Percentiles rank a stretch among this genome's conserved stretches.
phyloP scores from a whole-genome alignment of 2,113 vertebrate species.

The Tachycineta bicolor region DNA sequence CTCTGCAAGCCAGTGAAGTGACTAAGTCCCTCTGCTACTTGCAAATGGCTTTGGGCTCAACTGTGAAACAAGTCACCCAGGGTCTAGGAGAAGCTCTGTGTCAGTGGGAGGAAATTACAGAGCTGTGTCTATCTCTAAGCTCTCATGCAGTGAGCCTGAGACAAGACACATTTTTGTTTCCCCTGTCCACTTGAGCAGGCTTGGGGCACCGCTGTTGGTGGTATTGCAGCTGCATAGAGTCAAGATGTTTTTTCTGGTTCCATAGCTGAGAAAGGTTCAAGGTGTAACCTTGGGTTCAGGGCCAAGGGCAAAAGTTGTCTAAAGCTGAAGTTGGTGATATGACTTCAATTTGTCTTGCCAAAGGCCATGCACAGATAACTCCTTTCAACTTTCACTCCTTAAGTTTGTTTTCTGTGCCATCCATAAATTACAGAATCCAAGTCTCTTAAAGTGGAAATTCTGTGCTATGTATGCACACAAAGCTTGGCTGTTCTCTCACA shows the following conservation, averaged over 20 bases:
- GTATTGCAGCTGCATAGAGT: neutral
- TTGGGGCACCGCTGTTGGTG: neutral
- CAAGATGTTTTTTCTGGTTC: neutral
- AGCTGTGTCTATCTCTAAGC: neutral
- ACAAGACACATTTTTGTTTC: neutral
- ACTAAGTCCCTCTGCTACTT: neutral
- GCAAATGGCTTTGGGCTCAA: neutral
- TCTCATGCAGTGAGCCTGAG: neutral
- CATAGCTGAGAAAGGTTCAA: neutral
- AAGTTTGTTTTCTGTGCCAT: neutral
- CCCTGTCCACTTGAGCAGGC: neutral
- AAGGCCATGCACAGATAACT: neutral
- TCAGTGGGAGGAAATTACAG: neutral
- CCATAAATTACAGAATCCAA: neutral
- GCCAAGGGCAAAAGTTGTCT: neutral
- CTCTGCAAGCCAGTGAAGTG: neutral
- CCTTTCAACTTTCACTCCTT: neutral
- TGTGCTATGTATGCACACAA: neutral
- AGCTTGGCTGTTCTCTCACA: neutral
- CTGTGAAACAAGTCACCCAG: fast-evolving
- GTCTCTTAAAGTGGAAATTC: neutral
- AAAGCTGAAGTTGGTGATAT: neutral
- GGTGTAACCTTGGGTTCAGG: fast-evolving
- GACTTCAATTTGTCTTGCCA: neutral
- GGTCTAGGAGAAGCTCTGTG: neutral